Evolutionary conservation across 2,797 vertebrate species (phyloP).

Genomic region (Myripristis murdjan): DNA sequence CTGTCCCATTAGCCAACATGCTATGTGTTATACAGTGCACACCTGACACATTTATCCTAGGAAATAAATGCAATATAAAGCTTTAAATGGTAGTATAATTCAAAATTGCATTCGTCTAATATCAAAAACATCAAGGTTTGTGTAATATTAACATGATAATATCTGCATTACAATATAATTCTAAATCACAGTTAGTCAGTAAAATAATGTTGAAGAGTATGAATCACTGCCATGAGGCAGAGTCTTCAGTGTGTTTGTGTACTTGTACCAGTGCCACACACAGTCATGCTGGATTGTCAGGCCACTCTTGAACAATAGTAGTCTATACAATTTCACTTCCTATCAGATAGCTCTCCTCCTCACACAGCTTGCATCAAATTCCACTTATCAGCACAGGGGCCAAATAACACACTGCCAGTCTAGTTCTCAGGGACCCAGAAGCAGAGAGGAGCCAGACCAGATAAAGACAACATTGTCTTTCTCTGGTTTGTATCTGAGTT

Average conservation of each 20-base stretch:
- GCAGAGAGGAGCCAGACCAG: slow-evolving; percentile 12
- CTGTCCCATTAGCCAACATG: too few species aligned
- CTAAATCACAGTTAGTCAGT: too few species aligned
- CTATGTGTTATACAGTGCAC: too few species aligned
- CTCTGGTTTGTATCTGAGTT: slow-evolving; percentile 15
- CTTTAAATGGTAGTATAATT: too few species aligned
- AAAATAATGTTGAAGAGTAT: too few species aligned
- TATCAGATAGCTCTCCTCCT: slow-evolving; percentile 22
- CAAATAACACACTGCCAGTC: slow-evolving; percentile 27
- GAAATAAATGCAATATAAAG: too few species aligned
- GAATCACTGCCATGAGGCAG: neutral
- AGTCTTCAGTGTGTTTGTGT: neutral
- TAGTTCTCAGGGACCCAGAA: slow-evolving; percentile 22
- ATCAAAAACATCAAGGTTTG: too few species aligned
- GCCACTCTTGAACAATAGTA: slow-evolving; percentile 30
- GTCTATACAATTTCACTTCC: slow-evolving; percentile 35
- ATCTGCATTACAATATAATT: too few species aligned
- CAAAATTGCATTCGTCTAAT: too few species aligned
- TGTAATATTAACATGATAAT: too few species aligned
- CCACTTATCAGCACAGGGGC: slow-evolving; percentile 27
- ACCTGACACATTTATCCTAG: too few species aligned
- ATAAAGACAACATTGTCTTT: slow-evolving; percentile 36
- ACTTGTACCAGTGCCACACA: slow-evolving; percentile 3
- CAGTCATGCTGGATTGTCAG: slow-evolving; percentile 20
- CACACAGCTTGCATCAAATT: slow-evolving; percentile 31